These are phyloP conservation scores for Geopemphigus sp. DNA, from an alignment of 1,140 invertebrate species.

Conservation along the genomic window DNA sequence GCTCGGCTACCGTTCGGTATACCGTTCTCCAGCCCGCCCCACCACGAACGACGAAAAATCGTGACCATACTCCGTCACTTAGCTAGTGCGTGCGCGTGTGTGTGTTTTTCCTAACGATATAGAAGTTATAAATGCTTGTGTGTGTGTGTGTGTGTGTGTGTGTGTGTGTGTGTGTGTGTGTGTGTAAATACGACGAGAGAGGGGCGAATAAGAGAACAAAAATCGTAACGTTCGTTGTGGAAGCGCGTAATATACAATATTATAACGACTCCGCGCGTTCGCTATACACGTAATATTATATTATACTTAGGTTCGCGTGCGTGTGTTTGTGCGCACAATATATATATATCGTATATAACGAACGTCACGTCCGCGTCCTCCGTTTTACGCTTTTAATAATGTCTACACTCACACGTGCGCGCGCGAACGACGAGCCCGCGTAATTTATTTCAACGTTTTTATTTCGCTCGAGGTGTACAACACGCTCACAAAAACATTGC, in stretches of 20 bases:
- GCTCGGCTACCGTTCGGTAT: conserved; percentile 19
- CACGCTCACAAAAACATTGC: neutral
- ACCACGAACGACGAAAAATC: conserved; percentile 19
- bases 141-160: neutral
- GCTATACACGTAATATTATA: neutral
- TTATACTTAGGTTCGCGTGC: neutral
- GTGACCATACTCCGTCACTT: neutral
- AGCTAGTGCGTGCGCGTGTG: neutral
- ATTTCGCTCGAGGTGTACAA: neutral
- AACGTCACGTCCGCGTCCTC: conserved; percentile 44
- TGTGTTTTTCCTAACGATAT: conserved; percentile 9
- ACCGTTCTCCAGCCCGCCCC: neutral
- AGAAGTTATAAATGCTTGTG: no score
- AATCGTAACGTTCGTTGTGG: neutral
- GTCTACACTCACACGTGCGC: neutral
- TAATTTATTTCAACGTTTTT: conserved; percentile 16
- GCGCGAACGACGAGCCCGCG: neutral
- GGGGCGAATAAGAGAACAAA: neutral
- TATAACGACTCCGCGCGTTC: neutral
- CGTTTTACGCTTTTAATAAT: conserved; percentile 39
- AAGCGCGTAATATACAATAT: neutral
- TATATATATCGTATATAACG: neutral
- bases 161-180: neutral
- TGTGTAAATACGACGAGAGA: neutral
- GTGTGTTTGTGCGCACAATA: no score